phyloP scores from a whole-genome alignment of 2,888 invertebrate genomes.

The Ecdyonurus torrentis region DNA sequence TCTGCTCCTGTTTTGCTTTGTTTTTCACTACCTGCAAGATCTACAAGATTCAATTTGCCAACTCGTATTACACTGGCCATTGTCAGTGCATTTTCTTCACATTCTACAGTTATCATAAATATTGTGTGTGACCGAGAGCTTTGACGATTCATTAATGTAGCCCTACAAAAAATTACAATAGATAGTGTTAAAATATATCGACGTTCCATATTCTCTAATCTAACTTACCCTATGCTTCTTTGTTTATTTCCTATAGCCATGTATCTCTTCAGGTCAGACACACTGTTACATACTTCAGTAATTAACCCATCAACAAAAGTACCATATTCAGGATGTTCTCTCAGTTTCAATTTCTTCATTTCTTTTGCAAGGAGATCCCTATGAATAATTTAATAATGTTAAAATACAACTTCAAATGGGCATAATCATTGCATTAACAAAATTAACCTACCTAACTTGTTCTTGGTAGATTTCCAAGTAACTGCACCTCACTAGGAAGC shows the following conservation, averaged over 20 bases:
- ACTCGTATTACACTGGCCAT: conserved; percentile 49
- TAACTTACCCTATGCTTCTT: conserved; percentile 6
- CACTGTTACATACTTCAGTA: conserved; percentile 85
- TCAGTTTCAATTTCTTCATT: conserved; percentile 23
- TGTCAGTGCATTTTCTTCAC: conserved; percentile 42
- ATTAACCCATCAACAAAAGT: conserved; percentile 93
- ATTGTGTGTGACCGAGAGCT: conserved; percentile 97
- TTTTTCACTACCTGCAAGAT: conserved; percentile 94
- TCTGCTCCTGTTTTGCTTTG: conserved; percentile 94
- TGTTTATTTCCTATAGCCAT: conserved; percentile 3
- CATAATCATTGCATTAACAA: neutral
- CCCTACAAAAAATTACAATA: conserved; percentile 26
- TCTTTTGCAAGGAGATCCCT: conserved; percentile 57
- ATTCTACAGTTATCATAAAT: conserved; percentile 94
- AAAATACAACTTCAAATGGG: neutral
- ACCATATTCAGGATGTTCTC: conserved; percentile 64
- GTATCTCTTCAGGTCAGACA: conserved; percentile 55
- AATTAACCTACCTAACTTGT: conserved; percentile 50
- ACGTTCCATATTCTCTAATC: neutral
- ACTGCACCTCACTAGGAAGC: conserved; percentile 89
- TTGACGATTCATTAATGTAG: conserved; percentile 97
- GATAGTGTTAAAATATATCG: neutral
- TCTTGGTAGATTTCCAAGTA: conserved; percentile 97
- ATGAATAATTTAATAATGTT: conserved; percentile 15
- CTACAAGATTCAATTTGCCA: conserved; percentile 92